Evolutionary conservation across 2,888 invertebrate species (phyloP), one percentile per base, ranked within the genome.

Genomic region (Drosophila putrida): DNA sequence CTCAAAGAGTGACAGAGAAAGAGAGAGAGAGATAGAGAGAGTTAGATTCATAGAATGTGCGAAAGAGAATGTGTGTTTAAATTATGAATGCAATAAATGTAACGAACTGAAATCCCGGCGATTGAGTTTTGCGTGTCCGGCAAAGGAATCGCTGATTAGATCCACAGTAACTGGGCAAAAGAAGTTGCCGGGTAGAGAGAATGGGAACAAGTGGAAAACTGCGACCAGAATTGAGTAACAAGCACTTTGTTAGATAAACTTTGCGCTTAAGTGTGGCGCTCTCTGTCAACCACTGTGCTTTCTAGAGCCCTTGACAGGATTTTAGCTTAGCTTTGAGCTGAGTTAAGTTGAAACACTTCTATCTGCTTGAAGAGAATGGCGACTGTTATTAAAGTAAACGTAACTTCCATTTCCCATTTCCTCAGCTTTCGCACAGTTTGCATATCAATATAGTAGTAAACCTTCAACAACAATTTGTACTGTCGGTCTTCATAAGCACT

Each of bases 201-300:
- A 10, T 15, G 35, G 11, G 33, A 15, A 11, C 27, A n/a, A 8
- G 33, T 33, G 50, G 36, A 41, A 62, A 64, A 47, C 38, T 61
- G 58, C 51, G 64, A 25, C 53, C 58, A 46, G 64, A 57, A 66
- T 66, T 68, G 61, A 78, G 70, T 78, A 70, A 65, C 44, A 47
- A 78, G 73, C 86, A 86, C 86, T 86, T 69, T 73, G 81, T 73
- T 86, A 83, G 59, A 80, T 75, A 80, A 80, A 82, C 82, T 83
- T 82, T 82, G 36, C 35, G 33, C 44, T 80, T 35, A 65, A 82
- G 78, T 69, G 80, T 51, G 53, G 47, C 41, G 53, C 53, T 53
- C 47, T 53, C 11, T 9, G 10, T 31, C 38, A 27, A 27, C 27
- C 25, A 11, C 44, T 15, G 13, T 11, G 33, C 51, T 36, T 36